phyloP scores from a whole-genome alignment of 2,888 invertebrate species.

The Ceratothoa steindachneri region DNA sequence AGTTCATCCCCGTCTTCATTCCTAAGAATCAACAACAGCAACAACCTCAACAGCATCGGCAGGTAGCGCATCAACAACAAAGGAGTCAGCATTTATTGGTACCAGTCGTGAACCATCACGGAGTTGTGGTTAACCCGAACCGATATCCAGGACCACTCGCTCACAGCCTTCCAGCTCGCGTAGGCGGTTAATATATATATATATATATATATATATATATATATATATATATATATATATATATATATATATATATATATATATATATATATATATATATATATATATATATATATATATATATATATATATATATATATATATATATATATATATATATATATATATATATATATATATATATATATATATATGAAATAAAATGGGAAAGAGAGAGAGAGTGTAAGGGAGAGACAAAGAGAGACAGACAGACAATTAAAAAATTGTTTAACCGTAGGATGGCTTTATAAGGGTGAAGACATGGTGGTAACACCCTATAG shows the following conservation, averaged over 20 bases:
- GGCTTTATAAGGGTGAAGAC: no score
- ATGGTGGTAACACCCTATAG: no score
- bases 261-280: neutral
- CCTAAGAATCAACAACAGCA: constrained; percentile 16
- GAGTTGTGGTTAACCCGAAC: constrained; percentile 16
- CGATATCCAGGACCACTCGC: constrained; percentile 18
- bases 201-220: neutral
- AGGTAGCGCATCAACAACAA: constrained; percentile 4
- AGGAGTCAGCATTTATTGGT: neutral
- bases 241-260: neutral
- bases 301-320: no score
- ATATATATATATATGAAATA: no score
- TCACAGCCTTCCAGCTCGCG: constrained; percentile 5
- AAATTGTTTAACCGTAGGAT: no score
- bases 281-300: neutral
- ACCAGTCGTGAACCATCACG: constrained; percentile 15
- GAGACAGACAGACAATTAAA: no score
- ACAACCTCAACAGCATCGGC: constrained; percentile 14
- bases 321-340: no score
- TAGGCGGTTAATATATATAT: neutral
- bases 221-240: neutral
- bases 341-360: no score
- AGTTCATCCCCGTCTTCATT: neutral
- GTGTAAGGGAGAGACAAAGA: no score
- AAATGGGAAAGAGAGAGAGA: no score